Base-by-base conservation (phyloP, 2,113 vertebrate genomes). In the Hippocampus zosterae region DNA sequence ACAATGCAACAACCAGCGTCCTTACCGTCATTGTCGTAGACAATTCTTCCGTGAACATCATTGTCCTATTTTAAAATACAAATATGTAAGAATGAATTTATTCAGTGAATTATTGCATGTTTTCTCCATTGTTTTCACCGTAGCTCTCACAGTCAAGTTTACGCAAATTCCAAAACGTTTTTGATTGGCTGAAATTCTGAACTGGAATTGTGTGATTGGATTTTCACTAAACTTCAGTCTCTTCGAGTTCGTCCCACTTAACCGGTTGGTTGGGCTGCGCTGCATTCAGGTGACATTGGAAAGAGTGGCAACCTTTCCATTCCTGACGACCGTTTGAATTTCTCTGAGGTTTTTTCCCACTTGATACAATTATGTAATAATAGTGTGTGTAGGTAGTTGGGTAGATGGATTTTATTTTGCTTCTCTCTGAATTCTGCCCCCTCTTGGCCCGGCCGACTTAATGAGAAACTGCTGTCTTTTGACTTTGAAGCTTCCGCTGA, bases 111-210 rank as follows among this genome's bases (percentile, higher is more conserved):
- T 23, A 5, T 65, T 15, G 19, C 37, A 40, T 18, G 15, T 25
- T 41, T 42, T 77, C 53, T 40, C 72, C 19, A 42, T 56, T 69
- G 16, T 69, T 15, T 7, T 11, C 3, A 46, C 23, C 23, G 42
- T 2, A 61, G 52, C 79, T 87, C 85, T 87, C 86, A 88, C 29
- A 83, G 77, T 88, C 86, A 89, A 87, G 85, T 44, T 21, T 15
- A 10, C 16, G 2, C 72, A 64, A 82, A 79, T 82, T 71, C 76
- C 67, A 84, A 67, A 56, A 0, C 0, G 0, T 19, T 0, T 7
- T 27, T 41, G 76, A 91, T 89, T 93, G 88, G 91, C 65, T 71
- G 62, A 23, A 0, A 19, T 65, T 37, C 21, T 11, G 1, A 67
- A 65, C 75, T 3, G 3, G 10, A 46, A 1, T 13, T 0, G 11